Evolutionary conservation across 2,113 vertebrate genomes (phyloP), one percentile per base, ranked within the genome.

Genomic region (Tetrao urogallus): DNA sequence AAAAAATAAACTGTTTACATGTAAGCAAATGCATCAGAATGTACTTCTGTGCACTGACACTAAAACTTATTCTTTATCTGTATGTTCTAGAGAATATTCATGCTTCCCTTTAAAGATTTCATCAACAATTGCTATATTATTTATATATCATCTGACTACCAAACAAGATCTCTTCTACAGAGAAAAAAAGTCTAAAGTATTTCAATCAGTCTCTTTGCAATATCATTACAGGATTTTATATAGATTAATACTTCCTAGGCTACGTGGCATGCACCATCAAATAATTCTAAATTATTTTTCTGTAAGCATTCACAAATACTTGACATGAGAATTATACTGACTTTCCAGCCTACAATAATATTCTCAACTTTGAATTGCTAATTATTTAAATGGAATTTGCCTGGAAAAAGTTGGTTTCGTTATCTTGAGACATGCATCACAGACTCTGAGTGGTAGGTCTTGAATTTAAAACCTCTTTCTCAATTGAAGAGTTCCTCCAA

Each of bases 1-100:
- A 88, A 96, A 96, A 24, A 97, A 60, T 28, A 80, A 95, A 65
- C 70, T 20, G 13, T 86, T 94, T 66, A 58, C 67, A 89, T 70
- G 36, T 32, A 88, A 94, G 58, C 54, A 67, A 92, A 88, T 76
- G 17, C 66, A 65, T 60, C 32, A 42, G 2, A 64, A 64, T 82
- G 60, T 40, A 40, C 40, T 40, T 56, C 67, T 52, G 34, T 85
- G 34, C 79, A n/a, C 25, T 43, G 24, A 36, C 67, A 69, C 8
- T 78, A 86, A 9, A 69, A 86, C 64, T 93, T 54, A 74, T 20
- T 65, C 32, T n/a, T 75, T 63, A 8, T 28, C 83, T 34, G 30
- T 78, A 34, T 85, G 69, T 91, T 71, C 70, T 16, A 78, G 25
- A 61, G 20, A 80, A 64, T 34, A 61, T 42, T 34, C 19, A 6